Evolutionary conservation across 2,113 vertebrate genomes (phyloP).

Genomic region (Scomber japonicus): DNA sequence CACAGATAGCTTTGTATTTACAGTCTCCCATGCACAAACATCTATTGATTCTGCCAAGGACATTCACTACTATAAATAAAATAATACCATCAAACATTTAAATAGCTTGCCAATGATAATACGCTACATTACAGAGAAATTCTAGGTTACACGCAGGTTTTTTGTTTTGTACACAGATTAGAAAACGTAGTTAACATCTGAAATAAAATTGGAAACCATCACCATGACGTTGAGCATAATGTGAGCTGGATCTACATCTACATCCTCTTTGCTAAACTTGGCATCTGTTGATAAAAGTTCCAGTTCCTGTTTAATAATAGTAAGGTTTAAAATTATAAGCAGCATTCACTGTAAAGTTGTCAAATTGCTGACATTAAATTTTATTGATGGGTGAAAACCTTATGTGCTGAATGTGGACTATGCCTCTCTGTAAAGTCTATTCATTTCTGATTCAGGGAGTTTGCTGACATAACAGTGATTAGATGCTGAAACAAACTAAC

Average conservation of each 20-base stretch:
- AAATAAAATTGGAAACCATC: no score
- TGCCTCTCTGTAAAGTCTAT: neutral
- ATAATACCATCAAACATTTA: slow-evolving; percentile 4
- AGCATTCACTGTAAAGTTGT: neutral
- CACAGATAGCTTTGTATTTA: no score
- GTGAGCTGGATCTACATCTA: neutral
- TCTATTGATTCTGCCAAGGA: slow-evolving; percentile 4
- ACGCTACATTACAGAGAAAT: no score
- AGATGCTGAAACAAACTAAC: slow-evolving; percentile 6
- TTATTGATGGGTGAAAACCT: neutral
- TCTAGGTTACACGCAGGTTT: neutral
- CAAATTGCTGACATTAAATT: neutral
- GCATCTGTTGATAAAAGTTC: neutral
- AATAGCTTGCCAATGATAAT: neutral
- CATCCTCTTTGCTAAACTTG: neutral
- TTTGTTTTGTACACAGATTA: slow-evolving; percentile 2
- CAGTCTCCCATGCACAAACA: no score
- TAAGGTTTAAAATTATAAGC: neutral
- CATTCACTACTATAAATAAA: slow-evolving; percentile 4
- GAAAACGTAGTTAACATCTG: neutral
- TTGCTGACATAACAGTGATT: slow-evolving; percentile 7
- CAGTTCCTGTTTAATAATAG: neutral
- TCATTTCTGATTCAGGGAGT: slow-evolving; percentile 13
- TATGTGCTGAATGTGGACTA: neutral
- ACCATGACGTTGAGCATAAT: neutral